Percentiles rank a stretch among this genome's conserved stretches.
Conservation (phyloP, 2,888 invertebrate species). For the Microplitis deprimator region DNA sequence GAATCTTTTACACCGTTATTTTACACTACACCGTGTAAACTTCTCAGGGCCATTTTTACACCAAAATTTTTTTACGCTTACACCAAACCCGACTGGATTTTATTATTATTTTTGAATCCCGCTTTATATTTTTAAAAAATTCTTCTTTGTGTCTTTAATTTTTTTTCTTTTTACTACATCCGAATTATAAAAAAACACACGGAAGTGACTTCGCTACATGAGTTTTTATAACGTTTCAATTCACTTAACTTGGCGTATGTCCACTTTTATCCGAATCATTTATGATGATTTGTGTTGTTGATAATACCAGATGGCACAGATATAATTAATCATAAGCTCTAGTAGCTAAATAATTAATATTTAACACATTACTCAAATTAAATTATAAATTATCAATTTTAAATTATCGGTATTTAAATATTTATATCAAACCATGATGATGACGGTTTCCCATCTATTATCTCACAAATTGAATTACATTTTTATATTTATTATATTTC, state of each 20-base stretch:
- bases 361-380: not conserved
- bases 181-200: not conserved
- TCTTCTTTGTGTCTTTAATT: too few relatives aligned
- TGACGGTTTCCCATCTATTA: too few relatives aligned
- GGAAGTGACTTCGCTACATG: not conserved
- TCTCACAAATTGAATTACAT: too few relatives aligned
- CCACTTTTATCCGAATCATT: slow-evolving; percentile 10
- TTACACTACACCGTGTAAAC: too few relatives aligned
- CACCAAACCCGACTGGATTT: too few relatives aligned
- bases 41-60: too few relatives aligned
- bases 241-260: slow-evolving; percentile 6
- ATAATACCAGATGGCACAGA: not conserved
- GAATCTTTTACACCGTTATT: too few relatives aligned
- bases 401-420: not conserved
- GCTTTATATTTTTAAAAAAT: too few relatives aligned
- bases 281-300: slow-evolving; percentile 10
- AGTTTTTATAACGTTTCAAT: not conserved
- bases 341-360: not conserved
- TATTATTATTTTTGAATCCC: too few relatives aligned
- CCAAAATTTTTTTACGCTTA: too few relatives aligned
- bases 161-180: not conserved
- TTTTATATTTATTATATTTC: not conserved
- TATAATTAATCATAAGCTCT: slow-evolving; percentile 5
- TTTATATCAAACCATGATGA: too few relatives aligned
- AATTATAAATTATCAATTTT: too few relatives aligned